A percentile compares a stretch with the other conserved stretches of the same genome.
phyloP scores from a whole-genome alignment of 2,888 invertebrate species.

The Glaucopsyche alexis region DNA sequence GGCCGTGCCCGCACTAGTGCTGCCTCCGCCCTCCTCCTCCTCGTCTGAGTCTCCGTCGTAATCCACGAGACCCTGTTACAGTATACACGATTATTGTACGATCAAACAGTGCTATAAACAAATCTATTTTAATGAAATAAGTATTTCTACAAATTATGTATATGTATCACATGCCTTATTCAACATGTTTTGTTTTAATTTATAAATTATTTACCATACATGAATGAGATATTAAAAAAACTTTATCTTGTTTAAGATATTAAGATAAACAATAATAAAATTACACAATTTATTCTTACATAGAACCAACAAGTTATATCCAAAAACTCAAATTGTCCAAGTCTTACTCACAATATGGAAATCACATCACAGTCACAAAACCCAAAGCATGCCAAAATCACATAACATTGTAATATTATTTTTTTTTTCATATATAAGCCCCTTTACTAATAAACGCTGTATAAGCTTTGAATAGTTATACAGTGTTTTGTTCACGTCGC shows the following conservation, averaged over 20 bases:
- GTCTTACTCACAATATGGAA: background rate
- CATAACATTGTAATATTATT: background rate
- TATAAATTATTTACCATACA: too few relatives aligned
- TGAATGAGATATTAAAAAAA: too few relatives aligned
- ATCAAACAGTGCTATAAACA: background rate
- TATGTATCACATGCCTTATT: background rate
- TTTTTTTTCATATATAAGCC: background rate
- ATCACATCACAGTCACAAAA: background rate
- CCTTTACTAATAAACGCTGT: too few relatives aligned
- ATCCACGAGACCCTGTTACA: slow-evolving; percentile 92
- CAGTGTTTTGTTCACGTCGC: too few relatives aligned
- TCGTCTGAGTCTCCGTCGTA: slow-evolving; percentile 99
- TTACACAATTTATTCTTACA: too few relatives aligned
- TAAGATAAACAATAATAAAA: too few relatives aligned
- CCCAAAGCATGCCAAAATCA: background rate
- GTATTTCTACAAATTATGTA: background rate
- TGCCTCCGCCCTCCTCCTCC: slow-evolving; percentile 84
- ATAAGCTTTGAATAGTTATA: too few relatives aligned
- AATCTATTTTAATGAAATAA: background rate
- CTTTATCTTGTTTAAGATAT: too few relatives aligned
- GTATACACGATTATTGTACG: slow-evolving; percentile 13
- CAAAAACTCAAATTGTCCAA: too few relatives aligned
- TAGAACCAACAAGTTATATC: too few relatives aligned
- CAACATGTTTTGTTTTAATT: background rate
- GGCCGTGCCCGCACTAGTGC: slow-evolving; percentile 45